Conservation (phyloP, 2,113 vertebrate species). For the Indicator maculatus region DNA sequence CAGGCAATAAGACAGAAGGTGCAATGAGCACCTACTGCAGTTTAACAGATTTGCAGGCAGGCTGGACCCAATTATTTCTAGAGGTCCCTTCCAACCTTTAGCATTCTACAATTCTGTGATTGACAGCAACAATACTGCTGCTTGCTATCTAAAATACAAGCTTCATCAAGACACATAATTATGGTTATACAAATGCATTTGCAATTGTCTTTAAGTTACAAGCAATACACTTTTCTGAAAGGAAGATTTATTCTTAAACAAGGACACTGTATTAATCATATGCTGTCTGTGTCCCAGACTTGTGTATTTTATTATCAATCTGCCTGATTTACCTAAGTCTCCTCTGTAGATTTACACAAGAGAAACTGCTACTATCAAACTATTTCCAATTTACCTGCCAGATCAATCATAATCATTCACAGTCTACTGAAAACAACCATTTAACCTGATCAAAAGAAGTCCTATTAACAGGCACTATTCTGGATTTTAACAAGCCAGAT, state of each 20-base stretch:
- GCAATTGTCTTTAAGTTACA: neutral
- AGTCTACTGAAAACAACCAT: neutral
- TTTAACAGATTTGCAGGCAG: neutral
- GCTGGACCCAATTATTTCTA: no score
- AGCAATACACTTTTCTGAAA: neutral
- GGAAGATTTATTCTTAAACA: neutral
- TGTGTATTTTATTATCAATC: neutral
- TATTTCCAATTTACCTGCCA: neutral
- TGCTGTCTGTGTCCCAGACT: neutral
- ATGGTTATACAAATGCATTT: neutral
- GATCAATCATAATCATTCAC: neutral
- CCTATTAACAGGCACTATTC: neutral
- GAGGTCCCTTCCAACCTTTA: no score
- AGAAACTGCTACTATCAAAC: neutral
- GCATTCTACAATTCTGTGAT: no score
- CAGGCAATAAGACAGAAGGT: neutral
- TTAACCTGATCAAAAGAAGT: neutral
- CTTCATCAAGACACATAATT: neutral
- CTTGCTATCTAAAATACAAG: neutral
- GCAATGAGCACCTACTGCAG: neutral
- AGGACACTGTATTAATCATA: neutral
- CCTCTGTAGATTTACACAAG: neutral
- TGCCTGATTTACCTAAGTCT: neutral
- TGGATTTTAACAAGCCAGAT: neutral
- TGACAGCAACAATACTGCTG: neutral